phyloP scores from a whole-genome alignment of 2,888 invertebrate species.

The Rhyacophila evoluta region DNA sequence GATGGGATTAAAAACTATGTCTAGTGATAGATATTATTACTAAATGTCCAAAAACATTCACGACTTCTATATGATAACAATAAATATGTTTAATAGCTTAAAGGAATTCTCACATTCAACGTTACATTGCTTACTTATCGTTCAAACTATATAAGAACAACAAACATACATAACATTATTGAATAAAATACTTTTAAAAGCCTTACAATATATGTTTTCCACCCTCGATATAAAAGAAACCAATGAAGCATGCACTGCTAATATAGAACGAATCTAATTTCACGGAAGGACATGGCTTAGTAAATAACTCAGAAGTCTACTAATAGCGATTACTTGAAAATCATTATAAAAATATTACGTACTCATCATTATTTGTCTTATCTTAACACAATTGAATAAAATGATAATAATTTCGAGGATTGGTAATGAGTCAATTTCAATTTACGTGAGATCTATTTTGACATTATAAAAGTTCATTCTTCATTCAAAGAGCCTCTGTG shows the following conservation, averaged over 20 bases:
- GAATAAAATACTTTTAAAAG: background rate
- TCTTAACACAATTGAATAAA: no score
- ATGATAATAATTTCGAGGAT: no score
- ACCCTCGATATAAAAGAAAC: background rate
- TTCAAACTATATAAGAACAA: background rate
- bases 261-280: background rate
- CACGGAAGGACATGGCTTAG: background rate
- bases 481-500: no score
- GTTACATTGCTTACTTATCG: background rate
- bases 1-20: background rate
- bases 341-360: no score
- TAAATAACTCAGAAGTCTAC: background rate
- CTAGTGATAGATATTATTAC: background rate
- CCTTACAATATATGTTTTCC: background rate
- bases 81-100: constrained; percentile 4
- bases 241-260: background rate
- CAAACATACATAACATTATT: background rate
- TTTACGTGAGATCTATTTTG: no score
- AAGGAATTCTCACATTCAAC: constrained; percentile 17
- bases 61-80: background rate
- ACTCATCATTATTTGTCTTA: no score
- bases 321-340: background rate
- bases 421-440: no score
- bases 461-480: no score
- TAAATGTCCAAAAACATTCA: constrained; percentile 9